Evolutionary conservation across 92 coral and sea anemone species (phyloP).

Genomic region (Parazoanthus darwini): DNA sequence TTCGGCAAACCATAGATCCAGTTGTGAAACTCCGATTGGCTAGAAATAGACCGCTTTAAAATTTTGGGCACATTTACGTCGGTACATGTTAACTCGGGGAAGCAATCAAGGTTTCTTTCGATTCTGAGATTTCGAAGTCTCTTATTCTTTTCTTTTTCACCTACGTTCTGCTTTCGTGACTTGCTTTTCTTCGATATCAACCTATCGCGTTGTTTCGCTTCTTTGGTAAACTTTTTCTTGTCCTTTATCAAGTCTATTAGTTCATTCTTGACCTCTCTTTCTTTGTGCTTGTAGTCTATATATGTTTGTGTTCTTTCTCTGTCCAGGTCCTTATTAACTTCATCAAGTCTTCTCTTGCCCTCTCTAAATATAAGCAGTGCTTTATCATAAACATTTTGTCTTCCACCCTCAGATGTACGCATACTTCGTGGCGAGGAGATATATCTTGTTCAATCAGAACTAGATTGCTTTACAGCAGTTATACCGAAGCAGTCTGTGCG

Average conservation of each 20-base stretch:
- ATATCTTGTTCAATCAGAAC: background rate
- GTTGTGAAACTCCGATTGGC: slow-evolving; percentile 67
- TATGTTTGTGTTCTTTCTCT: slow-evolving; percentile 55
- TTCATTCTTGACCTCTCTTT: slow-evolving; percentile 64
- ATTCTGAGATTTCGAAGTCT: slow-evolving; percentile 37
- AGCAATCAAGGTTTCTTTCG: slow-evolving; percentile 40
- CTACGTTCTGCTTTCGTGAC: background rate
- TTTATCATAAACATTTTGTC: slow-evolving; percentile 65
- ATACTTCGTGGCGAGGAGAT: background rate
- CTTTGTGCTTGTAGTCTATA: slow-evolving; percentile 59
- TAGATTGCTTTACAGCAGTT: no score
- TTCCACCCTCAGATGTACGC: background rate
- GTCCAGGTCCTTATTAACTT: slow-evolving; percentile 59
- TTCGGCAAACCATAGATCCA: slow-evolving; percentile 72
- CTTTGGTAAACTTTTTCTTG: slow-evolving; percentile 54
- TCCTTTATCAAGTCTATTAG: slow-evolving; percentile 59
- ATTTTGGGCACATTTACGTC: slow-evolving; percentile 65
- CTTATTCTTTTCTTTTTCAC: slow-evolving; percentile 34
- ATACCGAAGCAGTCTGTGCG: background rate
- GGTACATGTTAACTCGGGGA: slow-evolving; percentile 67
- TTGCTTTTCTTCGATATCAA: background rate
- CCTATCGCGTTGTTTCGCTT: slow-evolving; percentile 26
- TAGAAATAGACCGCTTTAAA: slow-evolving; percentile 70
- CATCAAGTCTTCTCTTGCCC: slow-evolving; percentile 55
- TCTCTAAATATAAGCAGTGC: slow-evolving; percentile 72